Percentiles rank a stretch among this genome's conserved stretches.
Evolutionary conservation across 92 coral and sea anemone genomes (phyloP).

Genomic region (Pocillopora grandis): DNA sequence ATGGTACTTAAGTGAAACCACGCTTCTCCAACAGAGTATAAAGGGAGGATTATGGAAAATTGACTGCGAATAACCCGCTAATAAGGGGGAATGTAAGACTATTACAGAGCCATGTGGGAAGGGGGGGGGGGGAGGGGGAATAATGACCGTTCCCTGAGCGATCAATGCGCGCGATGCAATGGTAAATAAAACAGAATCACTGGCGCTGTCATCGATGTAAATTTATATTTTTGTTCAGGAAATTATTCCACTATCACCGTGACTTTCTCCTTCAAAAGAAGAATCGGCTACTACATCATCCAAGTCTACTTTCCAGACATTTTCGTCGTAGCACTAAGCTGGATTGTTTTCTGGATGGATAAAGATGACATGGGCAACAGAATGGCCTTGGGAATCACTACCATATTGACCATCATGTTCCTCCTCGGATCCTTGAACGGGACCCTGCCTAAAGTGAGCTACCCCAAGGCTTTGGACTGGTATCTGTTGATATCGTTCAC

Average conservation of each 20-base stretch:
- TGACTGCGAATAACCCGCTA: too few species aligned
- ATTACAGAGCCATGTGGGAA: too few species aligned
- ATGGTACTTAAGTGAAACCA: too few species aligned
- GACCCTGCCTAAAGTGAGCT: slow-evolving; percentile 74
- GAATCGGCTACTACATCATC: slow-evolving; percentile 73
- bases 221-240: slow-evolving; percentile 4
- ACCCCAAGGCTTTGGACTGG: slow-evolving; percentile 80
- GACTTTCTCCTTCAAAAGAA: slow-evolving; percentile 62
- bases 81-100: too few species aligned
- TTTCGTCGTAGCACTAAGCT: slow-evolving; percentile 81
- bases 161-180: too few species aligned
- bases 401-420: slow-evolving; percentile 84
- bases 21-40: too few species aligned
- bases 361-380: slow-evolving; percentile 82
- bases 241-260: slow-evolving; percentile 20
- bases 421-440: slow-evolving; percentile 77
- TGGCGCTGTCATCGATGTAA: too few species aligned
- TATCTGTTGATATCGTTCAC: slow-evolving; percentile 69
- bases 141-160: too few species aligned
- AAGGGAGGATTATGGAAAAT: too few species aligned
- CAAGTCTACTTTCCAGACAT: slow-evolving; percentile 89
- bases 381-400: slow-evolving; percentile 90
- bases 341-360: slow-evolving; percentile 98
- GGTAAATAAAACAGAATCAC: too few species aligned
- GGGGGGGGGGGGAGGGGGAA: too few species aligned